These are phyloP conservation scores for Anorthoa munda DNA, from an alignment of 2,888 invertebrate genomes.

Conservation along the genomic window DNA sequence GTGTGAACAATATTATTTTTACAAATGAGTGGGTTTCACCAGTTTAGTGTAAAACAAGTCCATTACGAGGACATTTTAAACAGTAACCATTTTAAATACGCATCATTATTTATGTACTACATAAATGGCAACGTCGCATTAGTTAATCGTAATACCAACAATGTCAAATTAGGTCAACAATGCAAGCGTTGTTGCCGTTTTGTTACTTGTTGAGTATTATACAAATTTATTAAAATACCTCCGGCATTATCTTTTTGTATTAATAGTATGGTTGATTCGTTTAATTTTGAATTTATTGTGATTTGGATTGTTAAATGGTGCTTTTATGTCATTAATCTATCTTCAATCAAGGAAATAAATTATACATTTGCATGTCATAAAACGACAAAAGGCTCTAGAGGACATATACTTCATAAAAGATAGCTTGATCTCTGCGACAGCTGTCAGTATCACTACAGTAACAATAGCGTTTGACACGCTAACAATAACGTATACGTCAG, in stretches of 20 bases:
- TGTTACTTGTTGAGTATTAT: slow-evolving; percentile 40
- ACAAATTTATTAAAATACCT: slow-evolving; percentile 26
- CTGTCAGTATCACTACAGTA: too few species aligned
- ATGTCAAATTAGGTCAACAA: slow-evolving; percentile 53
- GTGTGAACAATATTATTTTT: not conserved
- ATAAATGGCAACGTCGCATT: slow-evolving; percentile 39
- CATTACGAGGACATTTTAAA: not conserved
- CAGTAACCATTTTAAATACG: slow-evolving; percentile 9
- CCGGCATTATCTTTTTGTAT: slow-evolving; percentile 14
- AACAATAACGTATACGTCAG: too few species aligned
- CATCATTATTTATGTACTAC: slow-evolving; percentile 25
- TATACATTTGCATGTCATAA: too few species aligned
- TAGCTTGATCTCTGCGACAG: too few species aligned
- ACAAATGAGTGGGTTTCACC: not conserved
- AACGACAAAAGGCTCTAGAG: too few species aligned
- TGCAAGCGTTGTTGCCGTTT: slow-evolving; percentile 31
- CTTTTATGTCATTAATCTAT: not conserved
- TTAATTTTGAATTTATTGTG: slow-evolving; percentile 12
- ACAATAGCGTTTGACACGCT: too few species aligned
- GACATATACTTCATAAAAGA: too few species aligned
- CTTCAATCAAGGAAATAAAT: not conserved
- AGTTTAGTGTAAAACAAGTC: not conserved
- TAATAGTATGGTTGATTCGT: slow-evolving; percentile 10
- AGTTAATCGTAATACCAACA: slow-evolving; percentile 45
- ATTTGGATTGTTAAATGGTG: not conserved